Conservation (phyloP, 2,888 invertebrate species). For the Digitonthophagus gazella region DNA sequence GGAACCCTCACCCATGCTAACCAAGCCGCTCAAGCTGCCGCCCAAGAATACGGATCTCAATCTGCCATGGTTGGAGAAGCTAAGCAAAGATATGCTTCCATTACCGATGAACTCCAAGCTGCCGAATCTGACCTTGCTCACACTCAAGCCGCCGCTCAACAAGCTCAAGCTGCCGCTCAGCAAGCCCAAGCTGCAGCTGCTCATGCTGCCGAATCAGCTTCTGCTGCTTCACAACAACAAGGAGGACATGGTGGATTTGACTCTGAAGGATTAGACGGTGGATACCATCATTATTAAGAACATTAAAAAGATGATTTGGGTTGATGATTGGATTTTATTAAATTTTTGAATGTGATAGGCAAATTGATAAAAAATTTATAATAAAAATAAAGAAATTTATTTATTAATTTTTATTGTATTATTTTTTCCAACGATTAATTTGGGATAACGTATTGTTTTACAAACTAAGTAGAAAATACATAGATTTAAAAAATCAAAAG, state of each 20-base stretch:
- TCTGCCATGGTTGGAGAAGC: slow-evolving; percentile 73
- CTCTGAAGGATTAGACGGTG: slow-evolving; percentile 21
- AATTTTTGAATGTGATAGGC: neutral
- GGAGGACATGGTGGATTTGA: slow-evolving; percentile 20
- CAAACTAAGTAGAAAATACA: too few relatives aligned
- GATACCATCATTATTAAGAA: slow-evolving; percentile 19
- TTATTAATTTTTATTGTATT: neutral
- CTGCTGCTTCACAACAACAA: slow-evolving; percentile 20
- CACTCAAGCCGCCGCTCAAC: slow-evolving; percentile 69
- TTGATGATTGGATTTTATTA: neutral
- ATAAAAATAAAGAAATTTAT: neutral
- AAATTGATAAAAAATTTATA: neutral
- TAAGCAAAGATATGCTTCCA: slow-evolving; percentile 63
- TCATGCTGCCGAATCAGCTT: slow-evolving; percentile 54
- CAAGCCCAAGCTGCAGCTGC: slow-evolving; percentile 75
- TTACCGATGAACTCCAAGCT: slow-evolving; percentile 67
- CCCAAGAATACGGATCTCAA: slow-evolving; percentile 74
- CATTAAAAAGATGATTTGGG: neutral
- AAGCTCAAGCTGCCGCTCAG: slow-evolving; percentile 68
- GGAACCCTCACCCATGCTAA: slow-evolving; percentile 73
- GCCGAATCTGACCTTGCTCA: slow-evolving; percentile 74
- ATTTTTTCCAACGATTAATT: too few relatives aligned
- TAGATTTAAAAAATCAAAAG: too few relatives aligned
- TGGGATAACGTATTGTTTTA: neutral
- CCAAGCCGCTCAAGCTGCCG: slow-evolving; percentile 71